phyloP scores from a whole-genome alignment of 1,140 invertebrate genomes.

The Heliothis subflexa region DNA sequence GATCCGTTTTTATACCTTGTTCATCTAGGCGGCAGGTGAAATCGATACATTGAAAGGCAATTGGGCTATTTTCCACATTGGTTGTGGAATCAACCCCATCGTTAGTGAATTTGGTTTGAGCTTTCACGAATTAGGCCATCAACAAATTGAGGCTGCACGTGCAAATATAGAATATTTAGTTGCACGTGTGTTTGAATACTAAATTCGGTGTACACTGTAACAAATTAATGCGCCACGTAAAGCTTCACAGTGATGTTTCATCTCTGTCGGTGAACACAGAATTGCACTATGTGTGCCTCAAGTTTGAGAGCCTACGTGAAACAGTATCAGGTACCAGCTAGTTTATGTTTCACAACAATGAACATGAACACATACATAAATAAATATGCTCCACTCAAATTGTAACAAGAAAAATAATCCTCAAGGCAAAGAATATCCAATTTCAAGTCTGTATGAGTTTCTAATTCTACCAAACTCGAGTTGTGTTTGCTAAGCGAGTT shows the following conservation, averaged over 20 bases:
- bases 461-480: slow-evolving; percentile 19
- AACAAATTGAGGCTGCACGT: slow-evolving; percentile 11
- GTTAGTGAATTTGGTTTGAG: neutral
- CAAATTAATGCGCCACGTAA: slow-evolving; percentile 11
- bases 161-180: slow-evolving; percentile 1
- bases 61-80: slow-evolving; percentile 1
- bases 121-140: neutral
- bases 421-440: slow-evolving; percentile 3
- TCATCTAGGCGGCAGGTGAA: neutral
- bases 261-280: slow-evolving; percentile 13
- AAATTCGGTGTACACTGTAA: slow-evolving; percentile 10
- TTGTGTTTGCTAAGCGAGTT: slow-evolving; percentile 25
- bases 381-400: neutral
- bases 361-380: neutral
- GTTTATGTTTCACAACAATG: neutral
- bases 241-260: neutral
- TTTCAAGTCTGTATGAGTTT: slow-evolving; percentile 7
- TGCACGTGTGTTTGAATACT: neutral
- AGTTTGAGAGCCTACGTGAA: neutral
- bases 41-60: neutral
- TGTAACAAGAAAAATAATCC: neutral
- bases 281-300: slow-evolving; percentile 11
- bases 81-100: neutral
- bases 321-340: neutral
- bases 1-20: slow-evolving; percentile 42